These are phyloP conservation scores for Pao palembangensis DNA, from an alignment of 2,113 vertebrate genomes.

Conservation along the genomic window DNA sequence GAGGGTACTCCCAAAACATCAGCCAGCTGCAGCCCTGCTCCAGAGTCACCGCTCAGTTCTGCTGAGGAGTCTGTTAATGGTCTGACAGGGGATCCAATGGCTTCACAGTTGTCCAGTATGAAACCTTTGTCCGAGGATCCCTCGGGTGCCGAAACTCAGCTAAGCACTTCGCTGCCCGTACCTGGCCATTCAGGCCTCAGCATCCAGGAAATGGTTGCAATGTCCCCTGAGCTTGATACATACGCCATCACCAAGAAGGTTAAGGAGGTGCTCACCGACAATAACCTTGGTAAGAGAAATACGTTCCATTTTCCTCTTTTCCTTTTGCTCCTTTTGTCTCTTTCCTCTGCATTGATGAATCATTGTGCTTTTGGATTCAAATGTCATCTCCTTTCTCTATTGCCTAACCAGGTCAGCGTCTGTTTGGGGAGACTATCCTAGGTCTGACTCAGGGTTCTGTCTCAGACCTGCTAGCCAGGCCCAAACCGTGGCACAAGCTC, in stretches of 20 bases:
- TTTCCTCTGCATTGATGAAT: constrained; percentile 7
- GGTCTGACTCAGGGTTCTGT: constrained; percentile 97
- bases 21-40: constrained; percentile 92
- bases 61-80: constrained; percentile 89
- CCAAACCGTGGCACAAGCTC: constrained; percentile 98
- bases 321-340: background rate
- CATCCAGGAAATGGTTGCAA: constrained; percentile 90
- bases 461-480: constrained; percentile 94
- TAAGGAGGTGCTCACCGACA: constrained; percentile 93
- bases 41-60: constrained; percentile 92
- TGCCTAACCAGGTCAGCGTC: constrained; percentile 84
- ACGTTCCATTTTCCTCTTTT: background rate
- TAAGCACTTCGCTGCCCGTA: constrained; percentile 80
- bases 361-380: constrained; percentile 17
- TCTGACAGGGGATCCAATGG: constrained; percentile 70
- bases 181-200: constrained; percentile 84
- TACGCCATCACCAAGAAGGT: constrained; percentile 95
- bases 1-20: constrained; percentile 96
- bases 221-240: constrained; percentile 93
- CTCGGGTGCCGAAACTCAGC: constrained; percentile 80
- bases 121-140: constrained; percentile 79
- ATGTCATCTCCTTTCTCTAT: constrained; percentile 1
- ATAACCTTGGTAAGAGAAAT: constrained; percentile 87
- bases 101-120: constrained; percentile 82
- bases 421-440: constrained; percentile 96